Evolutionary conservation across 2,113 vertebrate species (phyloP).

Genomic region (Puffinus mauretanicus): DNA sequence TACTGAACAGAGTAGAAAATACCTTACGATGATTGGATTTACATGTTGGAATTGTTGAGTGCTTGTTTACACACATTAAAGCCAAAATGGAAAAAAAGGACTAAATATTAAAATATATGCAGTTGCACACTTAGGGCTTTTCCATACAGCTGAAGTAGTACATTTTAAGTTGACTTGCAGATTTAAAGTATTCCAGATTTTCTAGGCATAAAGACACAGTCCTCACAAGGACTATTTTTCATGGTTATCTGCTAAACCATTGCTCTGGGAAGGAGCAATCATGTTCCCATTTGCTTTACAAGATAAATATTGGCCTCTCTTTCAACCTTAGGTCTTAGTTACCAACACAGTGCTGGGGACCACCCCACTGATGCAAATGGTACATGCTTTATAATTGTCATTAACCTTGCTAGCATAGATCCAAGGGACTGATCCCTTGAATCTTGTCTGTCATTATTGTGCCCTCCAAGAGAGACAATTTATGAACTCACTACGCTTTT

Average conservation of each 20-base stretch:
- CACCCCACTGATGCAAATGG: not conserved
- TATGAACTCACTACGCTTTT: not conserved
- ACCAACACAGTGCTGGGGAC: not conserved
- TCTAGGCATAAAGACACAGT: not conserved
- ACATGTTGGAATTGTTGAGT: not conserved
- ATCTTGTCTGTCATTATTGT: not conserved
- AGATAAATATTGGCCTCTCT: not conserved
- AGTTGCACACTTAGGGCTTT: not conserved
- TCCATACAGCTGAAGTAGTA: not conserved
- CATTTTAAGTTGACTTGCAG: not conserved
- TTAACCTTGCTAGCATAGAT: not conserved
- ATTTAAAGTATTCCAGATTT: not conserved
- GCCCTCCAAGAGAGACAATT: not conserved
- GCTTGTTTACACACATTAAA: not conserved
- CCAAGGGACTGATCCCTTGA: not conserved
- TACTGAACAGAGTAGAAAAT: not conserved
- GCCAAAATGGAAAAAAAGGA: not conserved
- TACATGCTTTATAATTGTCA: not conserved
- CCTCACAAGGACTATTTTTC: not conserved
- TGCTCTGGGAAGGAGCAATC: not conserved
- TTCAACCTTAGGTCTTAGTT: not conserved
- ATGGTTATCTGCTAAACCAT: not conserved
- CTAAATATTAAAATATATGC: not conserved
- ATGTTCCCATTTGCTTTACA: not conserved
- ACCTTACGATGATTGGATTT: not conserved